phyloP scores from a whole-genome alignment of 37 sponge, comb jelly and placozoan genomes.

The Mnemiopsis leidyi region DNA sequence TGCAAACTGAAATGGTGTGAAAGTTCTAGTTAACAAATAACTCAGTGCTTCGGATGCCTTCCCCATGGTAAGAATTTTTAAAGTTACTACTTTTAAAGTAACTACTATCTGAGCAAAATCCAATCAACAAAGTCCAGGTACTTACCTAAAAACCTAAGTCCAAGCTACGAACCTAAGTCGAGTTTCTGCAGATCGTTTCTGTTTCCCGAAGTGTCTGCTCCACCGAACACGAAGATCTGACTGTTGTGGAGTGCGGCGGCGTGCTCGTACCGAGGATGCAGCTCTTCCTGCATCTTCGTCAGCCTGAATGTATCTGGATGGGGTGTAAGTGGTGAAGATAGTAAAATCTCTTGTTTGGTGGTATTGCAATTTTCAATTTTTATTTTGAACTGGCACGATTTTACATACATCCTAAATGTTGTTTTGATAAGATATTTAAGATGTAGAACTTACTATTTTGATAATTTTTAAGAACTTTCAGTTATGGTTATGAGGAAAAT shows the following conservation, averaged over 20 bases:
- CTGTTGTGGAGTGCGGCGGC: not conserved
- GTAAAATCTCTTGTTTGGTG: not conserved
- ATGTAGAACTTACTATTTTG: too few species aligned
- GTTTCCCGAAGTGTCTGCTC: constrained; percentile 29
- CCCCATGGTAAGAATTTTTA: too few species aligned
- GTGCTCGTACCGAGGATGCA: constrained; percentile 41
- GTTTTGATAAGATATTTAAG: too few species aligned
- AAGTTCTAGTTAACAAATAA: too few species aligned
- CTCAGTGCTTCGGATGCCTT: too few species aligned
- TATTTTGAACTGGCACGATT: not conserved
- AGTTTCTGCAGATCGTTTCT: constrained; percentile 62
- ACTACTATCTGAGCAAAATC: too few species aligned
- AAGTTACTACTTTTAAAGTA: too few species aligned
- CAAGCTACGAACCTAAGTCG: constrained; percentile 10
- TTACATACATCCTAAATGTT: not conserved
- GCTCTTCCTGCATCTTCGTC: not conserved
- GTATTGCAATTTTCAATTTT: not conserved
- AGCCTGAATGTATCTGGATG: not conserved
- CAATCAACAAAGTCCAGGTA: too few species aligned
- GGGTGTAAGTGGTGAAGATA: not conserved
- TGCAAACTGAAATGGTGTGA: not conserved
- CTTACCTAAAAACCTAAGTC: too few species aligned
- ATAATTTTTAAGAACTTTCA: too few species aligned
- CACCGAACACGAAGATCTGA: constrained; percentile 30
- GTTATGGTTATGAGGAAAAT: too few species aligned